Evolutionary conservation across 2,113 vertebrate genomes (phyloP).

Genomic region (Phyllopteryx taeniolatus): DNA sequence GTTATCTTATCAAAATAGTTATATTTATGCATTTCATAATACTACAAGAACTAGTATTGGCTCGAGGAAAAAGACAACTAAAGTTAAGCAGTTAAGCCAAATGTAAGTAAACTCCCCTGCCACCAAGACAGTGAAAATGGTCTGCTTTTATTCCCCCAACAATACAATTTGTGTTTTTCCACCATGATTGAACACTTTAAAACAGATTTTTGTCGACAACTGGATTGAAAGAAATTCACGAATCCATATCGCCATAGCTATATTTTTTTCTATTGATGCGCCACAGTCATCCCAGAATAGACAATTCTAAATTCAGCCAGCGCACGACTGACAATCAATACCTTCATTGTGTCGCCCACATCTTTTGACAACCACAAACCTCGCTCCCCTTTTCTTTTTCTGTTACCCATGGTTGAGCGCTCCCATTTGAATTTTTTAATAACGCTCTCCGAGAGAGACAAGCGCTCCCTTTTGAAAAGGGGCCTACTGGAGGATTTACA

Average conservation of each 20-base stretch:
- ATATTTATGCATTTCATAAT: no score
- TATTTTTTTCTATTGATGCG: conserved; percentile 15
- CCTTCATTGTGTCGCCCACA: conserved; percentile 50
- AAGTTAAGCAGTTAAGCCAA: no score
- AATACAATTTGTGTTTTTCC: neutral
- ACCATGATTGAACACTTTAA: neutral
- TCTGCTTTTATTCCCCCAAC: neutral
- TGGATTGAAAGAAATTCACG: neutral
- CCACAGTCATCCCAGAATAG: conserved; percentile 45
- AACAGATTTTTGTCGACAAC: neutral
- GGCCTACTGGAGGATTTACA: conserved; percentile 50
- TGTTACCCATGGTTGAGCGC: conserved; percentile 42
- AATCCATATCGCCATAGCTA: neutral
- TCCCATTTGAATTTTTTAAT: conserved; percentile 67
- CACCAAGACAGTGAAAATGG: neutral
- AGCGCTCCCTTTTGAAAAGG: conserved; percentile 40
- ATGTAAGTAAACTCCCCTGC: neutral
- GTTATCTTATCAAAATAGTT: no score
- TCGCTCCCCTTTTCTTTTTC: conserved; percentile 41
- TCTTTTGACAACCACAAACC: conserved; percentile 55
- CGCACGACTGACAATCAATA: conserved; percentile 57
- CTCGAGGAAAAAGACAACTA: no score
- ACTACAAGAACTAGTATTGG: no score
- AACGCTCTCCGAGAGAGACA: conserved; percentile 34
- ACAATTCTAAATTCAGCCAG: conserved; percentile 58